Percentiles rank a stretch among this genome's conserved stretches.
Evolutionary conservation across 2,888 invertebrate species (phyloP).

Genomic region (Lasioglossum zephyrum): DNA sequence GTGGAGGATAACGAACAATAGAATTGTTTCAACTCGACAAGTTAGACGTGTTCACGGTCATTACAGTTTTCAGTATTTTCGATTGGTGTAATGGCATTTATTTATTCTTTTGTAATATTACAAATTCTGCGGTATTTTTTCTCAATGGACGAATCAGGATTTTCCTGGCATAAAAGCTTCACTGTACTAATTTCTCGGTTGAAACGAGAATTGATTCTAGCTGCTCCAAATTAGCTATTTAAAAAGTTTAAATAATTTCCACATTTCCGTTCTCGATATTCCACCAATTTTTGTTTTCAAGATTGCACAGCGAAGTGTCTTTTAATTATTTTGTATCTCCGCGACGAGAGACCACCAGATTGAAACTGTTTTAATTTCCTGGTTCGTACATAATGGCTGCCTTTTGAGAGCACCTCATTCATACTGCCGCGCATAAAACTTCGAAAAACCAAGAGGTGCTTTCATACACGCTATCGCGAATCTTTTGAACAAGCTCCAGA

Average conservation of each 20-base stretch:
- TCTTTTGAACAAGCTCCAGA: not conserved
- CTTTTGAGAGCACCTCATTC: not conserved
- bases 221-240: not conserved
- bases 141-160: too few relatives aligned
- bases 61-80: too few relatives aligned
- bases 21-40: not conserved
- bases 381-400: not conserved
- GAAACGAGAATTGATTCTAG: not conserved
- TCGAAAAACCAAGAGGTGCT: not conserved
- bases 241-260: not conserved
- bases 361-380: constrained; percentile 2
- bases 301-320: not conserved
- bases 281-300: not conserved
- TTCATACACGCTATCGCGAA: not conserved
- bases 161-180: too few relatives aligned
- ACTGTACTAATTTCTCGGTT: too few relatives aligned
- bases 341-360: not conserved
- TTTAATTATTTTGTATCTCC: not conserved
- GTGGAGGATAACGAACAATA: not conserved
- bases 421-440: not conserved
- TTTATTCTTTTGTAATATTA: too few relatives aligned
- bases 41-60: not conserved
- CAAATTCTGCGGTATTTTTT: too few relatives aligned
- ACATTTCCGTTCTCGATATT: not conserved
- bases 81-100: too few relatives aligned